phyloP scores from a whole-genome alignment of 2,797 vertebrate genomes.

The Danio albolineatus region DNA sequence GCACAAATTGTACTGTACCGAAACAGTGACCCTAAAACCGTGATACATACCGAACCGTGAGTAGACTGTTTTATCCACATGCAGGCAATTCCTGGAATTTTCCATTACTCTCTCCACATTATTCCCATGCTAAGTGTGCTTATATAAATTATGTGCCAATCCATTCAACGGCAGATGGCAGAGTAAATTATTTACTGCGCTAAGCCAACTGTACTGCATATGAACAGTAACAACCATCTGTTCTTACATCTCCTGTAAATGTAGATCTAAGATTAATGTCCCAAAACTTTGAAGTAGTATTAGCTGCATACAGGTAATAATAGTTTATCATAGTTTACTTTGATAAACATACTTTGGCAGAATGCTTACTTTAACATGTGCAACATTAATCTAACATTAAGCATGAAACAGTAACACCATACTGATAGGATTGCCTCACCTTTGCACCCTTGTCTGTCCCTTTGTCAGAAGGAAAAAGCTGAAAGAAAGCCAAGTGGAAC shows the following conservation, averaged over 20 bases:
- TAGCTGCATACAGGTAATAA: not conserved
- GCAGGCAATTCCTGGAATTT: conserved; percentile 33
- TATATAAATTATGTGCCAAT: conserved; percentile 45
- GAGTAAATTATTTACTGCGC: conserved; percentile 62
- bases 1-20: no score
- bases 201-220: conserved; percentile 43
- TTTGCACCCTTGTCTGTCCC: conserved; percentile 93
- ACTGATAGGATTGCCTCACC: conserved; percentile 75
- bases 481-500: conserved; percentile 63
- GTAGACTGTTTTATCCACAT: not conserved
- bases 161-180: conserved; percentile 59
- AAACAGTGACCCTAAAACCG: no score
- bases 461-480: conserved; percentile 97
- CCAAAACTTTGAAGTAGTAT: conserved; percentile 32
- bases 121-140: conserved; percentile 24
- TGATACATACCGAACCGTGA: no score
- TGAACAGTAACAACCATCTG: conserved; percentile 50
- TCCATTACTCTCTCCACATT: conserved; percentile 44
- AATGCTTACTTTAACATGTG: no score
- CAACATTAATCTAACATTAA: conserved; percentile 8
- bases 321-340: not conserved
- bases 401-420: conserved; percentile 19
- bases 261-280: conserved; percentile 38
- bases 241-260: conserved; percentile 19
- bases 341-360: not conserved